Evolutionary conservation across 2,888 invertebrate genomes (phyloP), one percentile per base, ranked within the genome.

Genomic region (Trachelus tabidus): DNA sequence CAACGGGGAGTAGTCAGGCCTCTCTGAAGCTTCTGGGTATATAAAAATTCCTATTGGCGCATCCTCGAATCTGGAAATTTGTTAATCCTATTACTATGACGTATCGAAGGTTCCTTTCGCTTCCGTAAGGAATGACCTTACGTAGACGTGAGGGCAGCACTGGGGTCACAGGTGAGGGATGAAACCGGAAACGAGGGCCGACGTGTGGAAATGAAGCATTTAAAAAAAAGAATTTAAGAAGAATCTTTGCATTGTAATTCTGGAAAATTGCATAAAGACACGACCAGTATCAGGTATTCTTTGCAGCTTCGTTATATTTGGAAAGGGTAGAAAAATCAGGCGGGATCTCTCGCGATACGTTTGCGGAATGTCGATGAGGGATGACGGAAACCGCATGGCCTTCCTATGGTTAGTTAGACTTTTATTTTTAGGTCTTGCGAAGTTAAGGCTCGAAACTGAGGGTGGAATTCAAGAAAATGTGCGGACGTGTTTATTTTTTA

Each of bases 21-120:
- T 87, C 89, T 82, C 34, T 88, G 87, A 86, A 87, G 87, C 87
- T 89, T 89, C 86, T 87, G 85, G 87, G 87, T 86, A 84, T 87
- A 86, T 89, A 87, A 88, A 88, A 86, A 88, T 89, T 89, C 87
- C 84, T 83, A 76, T 76, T 80, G 77, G 76, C 79, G 77, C 81
- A 78, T 76, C 81, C 73, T 73, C 76, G 79, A 83, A 40, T 15
- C 23, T 40, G 82, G 81, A 85, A 87, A 87, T 87, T 83, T 87
- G 83, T 85, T 87, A 88, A 89, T 87, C 81, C 86, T 83, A 83
- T 89, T 89, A 89, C 85, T 40, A 23, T 40, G 40, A 15, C 79
- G 81, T 81, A 79, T 82, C 80, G 83, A 81, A 31, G 73, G 35
- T 73, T 23, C 6, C 35, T 34, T 34, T n/a, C 73, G 33, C n/a